Evolutionary conservation across 2,888 invertebrate genomes (phyloP).

Genomic region (Synergus gifuensis): DNA sequence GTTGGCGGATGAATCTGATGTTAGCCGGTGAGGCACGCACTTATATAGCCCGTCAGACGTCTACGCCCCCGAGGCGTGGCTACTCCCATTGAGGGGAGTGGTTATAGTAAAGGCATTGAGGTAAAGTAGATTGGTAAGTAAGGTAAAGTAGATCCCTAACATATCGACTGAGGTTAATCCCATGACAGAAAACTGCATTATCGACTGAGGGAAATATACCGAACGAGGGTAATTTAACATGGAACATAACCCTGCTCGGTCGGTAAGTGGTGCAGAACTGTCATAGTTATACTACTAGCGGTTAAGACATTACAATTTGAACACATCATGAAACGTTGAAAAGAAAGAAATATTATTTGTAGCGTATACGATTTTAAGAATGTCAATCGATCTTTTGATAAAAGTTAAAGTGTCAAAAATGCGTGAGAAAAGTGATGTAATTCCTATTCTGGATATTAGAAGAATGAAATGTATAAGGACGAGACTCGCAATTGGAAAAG

Average conservation of each 20-base stretch:
- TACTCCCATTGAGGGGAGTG: too few species aligned
- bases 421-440: neutral
- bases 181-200: neutral
- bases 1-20: too few species aligned
- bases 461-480: neutral
- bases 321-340: neutral
- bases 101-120: neutral
- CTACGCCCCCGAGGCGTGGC: too few species aligned
- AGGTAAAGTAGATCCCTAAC: neutral
- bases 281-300: too few species aligned
- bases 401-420: neutral
- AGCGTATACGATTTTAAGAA: neutral
- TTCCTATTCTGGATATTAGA: neutral
- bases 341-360: neutral
- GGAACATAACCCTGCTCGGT: too few species aligned
- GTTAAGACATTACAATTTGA: neutral
- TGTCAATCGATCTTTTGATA: neutral
- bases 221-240: neutral
- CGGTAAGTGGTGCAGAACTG: too few species aligned
- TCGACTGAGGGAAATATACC: neutral
- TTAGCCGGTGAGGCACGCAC: too few species aligned
- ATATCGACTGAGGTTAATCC: neutral
- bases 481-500: neutral
- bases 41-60: too few species aligned
- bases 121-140: neutral